Conservation (phyloP, 2,797 vertebrate genomes). For the Gouania willdenowi region DNA sequence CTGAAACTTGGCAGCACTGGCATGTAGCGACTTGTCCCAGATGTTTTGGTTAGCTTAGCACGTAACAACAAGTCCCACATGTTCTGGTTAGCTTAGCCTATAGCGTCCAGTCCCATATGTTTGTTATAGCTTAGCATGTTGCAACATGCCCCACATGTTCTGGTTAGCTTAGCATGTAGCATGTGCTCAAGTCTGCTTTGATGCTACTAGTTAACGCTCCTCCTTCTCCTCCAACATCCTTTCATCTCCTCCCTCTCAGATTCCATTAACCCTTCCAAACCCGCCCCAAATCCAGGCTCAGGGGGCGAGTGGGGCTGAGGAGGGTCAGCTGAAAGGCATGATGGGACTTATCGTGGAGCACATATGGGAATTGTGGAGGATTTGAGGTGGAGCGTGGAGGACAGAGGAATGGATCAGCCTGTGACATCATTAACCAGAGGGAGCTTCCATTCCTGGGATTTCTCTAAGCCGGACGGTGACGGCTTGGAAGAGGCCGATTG, state of each 20-base stretch:
- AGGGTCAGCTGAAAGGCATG: constrained; percentile 69
- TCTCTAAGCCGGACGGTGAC: constrained; percentile 60
- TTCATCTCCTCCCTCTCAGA: constrained; percentile 40
- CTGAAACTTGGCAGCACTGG: no score
- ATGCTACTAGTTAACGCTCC: constrained; percentile 16
- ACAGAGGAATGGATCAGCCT: constrained; percentile 71
- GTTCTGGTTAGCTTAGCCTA: no score
- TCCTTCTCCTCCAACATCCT: constrained; percentile 34
- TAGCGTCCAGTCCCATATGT: no score
- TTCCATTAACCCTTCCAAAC: constrained; percentile 64
- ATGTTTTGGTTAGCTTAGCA: no score
- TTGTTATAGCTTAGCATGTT: no score
- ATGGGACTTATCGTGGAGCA: constrained; percentile 72
- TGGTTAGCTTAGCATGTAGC: no score
- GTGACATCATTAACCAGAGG: constrained; percentile 77
- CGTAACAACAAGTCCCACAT: no score
- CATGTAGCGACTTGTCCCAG: no score
- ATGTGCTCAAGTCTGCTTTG: constrained; percentile 12
- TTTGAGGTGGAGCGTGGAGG: constrained; percentile 63
- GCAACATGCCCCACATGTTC: no score
- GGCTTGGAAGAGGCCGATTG: constrained; percentile 31
- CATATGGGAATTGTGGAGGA: constrained; percentile 65
- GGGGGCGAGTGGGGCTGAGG: constrained; percentile 43
- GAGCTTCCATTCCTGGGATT: constrained; percentile 69
- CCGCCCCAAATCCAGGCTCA: constrained; percentile 33